Percentiles rank a stretch among this genome's conserved stretches.
These are phyloP conservation scores for Sebastes wilsoni DNA, from an alignment of 2,797 vertebrate species.

Conservation along the genomic window DNA sequence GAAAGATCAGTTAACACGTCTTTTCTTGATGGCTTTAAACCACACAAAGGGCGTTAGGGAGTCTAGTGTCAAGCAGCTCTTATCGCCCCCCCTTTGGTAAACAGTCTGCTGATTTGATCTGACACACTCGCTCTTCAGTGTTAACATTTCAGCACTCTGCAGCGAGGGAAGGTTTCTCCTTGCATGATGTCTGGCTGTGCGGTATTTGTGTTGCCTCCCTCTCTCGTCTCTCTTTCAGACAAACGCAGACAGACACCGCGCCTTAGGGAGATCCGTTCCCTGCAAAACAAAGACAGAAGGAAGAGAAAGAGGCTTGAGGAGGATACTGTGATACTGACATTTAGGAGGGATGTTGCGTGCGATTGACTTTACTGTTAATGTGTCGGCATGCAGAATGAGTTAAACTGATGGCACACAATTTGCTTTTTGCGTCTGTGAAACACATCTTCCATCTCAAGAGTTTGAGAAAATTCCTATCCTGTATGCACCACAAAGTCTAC, in stretches of 20 bases:
- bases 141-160: slow-evolving; percentile 73
- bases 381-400: not conserved
- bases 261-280: slow-evolving; percentile 66
- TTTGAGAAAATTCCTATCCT: slow-evolving; percentile 24
- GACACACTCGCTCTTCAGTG: slow-evolving; percentile 54
- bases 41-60: slow-evolving; percentile 36
- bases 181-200: slow-evolving; percentile 65
- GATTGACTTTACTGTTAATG: not conserved
- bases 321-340: not conserved
- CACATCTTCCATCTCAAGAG: slow-evolving; percentile 11
- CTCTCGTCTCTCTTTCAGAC: slow-evolving; percentile 59
- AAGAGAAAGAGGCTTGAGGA: slow-evolving; percentile 32
- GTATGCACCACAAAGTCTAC: slow-evolving; percentile 33
- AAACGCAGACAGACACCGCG: slow-evolving; percentile 72
- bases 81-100: slow-evolving; percentile 48
- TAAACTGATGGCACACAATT: not conserved
- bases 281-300: slow-evolving; percentile 69
- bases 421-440: slow-evolving; percentile 2
- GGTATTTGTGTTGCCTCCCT: slow-evolving; percentile 59
- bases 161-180: slow-evolving; percentile 44
- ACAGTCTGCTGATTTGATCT: slow-evolving; percentile 70
- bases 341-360: not conserved
- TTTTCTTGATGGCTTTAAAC: slow-evolving; percentile 43
- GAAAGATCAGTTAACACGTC: slow-evolving; percentile 50
- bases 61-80: slow-evolving; percentile 55